Evolutionary conservation across 2,113 vertebrate species (phyloP), one percentile per base, ranked within the genome.

Genomic region (Corythaeola cristata): DNA sequence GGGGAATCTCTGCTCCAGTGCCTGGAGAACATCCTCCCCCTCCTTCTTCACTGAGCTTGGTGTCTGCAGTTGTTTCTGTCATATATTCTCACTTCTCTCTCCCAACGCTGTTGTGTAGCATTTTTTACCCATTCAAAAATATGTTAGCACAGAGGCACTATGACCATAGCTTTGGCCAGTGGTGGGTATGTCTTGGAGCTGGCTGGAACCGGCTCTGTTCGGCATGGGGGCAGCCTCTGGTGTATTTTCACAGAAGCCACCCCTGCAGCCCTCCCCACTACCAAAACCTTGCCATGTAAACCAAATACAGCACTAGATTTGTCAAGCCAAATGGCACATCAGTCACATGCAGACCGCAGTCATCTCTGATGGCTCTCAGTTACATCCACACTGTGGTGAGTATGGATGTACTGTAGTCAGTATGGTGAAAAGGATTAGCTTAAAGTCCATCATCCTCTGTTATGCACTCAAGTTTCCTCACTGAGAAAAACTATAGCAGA

Each of bases 121-220:
- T 22, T 56, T 79, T 47, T 53, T 20, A 69, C 56, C 23, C 13
- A 24, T 62, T 75, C 47, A 39, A 39, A 39, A 39, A 39, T 39
- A 39, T 24, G 23, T 39, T 82, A 53, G 23, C 15, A 9, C 28
- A 55, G 55, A 68, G 39, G 45, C 5, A 3, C 33, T 62, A 75
- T 5, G 1, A 58, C 23, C 12, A 3, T 17, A 69, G 39, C 39
- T 55, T 47, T 69, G 55, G 28, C 11, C 19, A 75, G 53, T 3
- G 0, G 15, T 2, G 1, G 23, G 11, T 53, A 23, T 1, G 1
- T n/a, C 41, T 47, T 35, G 49, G 13, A 62, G 11, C 16, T 1
- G 1, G 11, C n/a, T 76, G 12, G 24, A 79, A 63, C 8, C 23
- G 17, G 13, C 30, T 45, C 16, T 56, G 5, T 49, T 30, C 0